Base-by-base conservation (phyloP, 1,140 invertebrate species). In the Daktulosphaira vitifoliae region DNA sequence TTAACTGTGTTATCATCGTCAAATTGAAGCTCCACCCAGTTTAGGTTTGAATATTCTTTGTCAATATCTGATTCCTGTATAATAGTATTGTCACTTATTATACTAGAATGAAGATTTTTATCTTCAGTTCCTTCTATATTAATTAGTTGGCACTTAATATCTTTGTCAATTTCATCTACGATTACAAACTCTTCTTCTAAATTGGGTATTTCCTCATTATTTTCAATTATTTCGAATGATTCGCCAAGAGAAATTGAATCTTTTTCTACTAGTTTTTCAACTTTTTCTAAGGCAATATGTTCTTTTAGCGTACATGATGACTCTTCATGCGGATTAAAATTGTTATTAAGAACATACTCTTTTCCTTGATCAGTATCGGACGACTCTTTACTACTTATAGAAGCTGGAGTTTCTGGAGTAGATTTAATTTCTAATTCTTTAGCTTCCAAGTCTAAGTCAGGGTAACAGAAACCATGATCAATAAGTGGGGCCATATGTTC, bases 1-100 rank as follows among this genome's bases (percentile, higher is more conserved):
- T 83, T 82, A 18, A 81, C 81, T 62, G 84, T 80, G 54, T 79
- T 73, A 53, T 85, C 82, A 6, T 81, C 81, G 68, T 83, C 81
- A 69, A 91, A 87, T 68, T 92, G 88, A 83, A 90, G 88, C 75
- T 91, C 88, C 50, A 91, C 84, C 90, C 90, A 92, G 65, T 88
- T 86, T 71, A 89, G 89, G 54, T 87, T 84, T 6, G 84, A 84
- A 48, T 48, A 48, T 26, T 62, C 56, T 22, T 46, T 29, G 71
- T 89, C 87, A 46, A 88, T 76, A 56, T 83, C 80, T 66, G 70
- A 69, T 62, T 80, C 79, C 38, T 66, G 68, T 52, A 64, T 23
- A 53, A 68, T 69, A 11, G 88, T 75, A 69, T 84, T 85, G 69
- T 89, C 85, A 72, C 90, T 84, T 22, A 86, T 81, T 71, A 85